Evolutionary conservation across 2,113 vertebrate species (phyloP).

Genomic region (Papio anubis): DNA sequence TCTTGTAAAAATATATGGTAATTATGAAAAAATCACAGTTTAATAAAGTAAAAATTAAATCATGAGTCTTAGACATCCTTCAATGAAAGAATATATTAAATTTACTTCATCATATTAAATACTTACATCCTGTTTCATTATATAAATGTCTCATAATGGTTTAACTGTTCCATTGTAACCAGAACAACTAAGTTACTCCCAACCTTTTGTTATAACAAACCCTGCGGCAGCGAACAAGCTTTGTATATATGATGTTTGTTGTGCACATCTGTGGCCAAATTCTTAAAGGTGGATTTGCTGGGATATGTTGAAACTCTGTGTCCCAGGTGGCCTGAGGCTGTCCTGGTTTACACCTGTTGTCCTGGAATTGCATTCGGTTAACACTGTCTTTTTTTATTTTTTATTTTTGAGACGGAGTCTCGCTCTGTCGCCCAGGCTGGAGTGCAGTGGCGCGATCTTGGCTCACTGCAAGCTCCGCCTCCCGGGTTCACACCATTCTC

Average conservation of each 20-base stretch:
- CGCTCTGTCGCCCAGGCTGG: too few relatives aligned
- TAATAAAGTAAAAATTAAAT: background rate
- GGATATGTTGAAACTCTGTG: background rate
- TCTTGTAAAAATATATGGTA: background rate
- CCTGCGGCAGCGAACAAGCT: background rate
- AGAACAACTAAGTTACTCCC: background rate
- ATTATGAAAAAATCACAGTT: background rate
- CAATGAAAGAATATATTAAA: background rate
- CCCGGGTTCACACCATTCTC: too few relatives aligned
- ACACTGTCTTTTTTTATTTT: background rate
- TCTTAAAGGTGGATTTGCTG: background rate
- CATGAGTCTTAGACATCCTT: background rate
- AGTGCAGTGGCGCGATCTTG: accelerated
- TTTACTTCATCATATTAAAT: background rate
- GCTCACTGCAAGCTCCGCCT: too few relatives aligned
- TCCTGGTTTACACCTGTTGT: background rate
- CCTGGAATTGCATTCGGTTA: too few relatives aligned
- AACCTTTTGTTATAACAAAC: background rate
- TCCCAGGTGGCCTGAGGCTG: background rate
- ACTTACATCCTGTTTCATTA: background rate
- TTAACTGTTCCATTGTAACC: background rate
- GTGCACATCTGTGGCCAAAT: background rate
- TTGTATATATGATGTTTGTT: background rate
- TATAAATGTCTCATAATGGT: background rate
- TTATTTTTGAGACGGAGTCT: too few relatives aligned